phyloP scores from a whole-genome alignment of 2,797 vertebrate genomes.

The Amblyopsis hoosieri region DNA sequence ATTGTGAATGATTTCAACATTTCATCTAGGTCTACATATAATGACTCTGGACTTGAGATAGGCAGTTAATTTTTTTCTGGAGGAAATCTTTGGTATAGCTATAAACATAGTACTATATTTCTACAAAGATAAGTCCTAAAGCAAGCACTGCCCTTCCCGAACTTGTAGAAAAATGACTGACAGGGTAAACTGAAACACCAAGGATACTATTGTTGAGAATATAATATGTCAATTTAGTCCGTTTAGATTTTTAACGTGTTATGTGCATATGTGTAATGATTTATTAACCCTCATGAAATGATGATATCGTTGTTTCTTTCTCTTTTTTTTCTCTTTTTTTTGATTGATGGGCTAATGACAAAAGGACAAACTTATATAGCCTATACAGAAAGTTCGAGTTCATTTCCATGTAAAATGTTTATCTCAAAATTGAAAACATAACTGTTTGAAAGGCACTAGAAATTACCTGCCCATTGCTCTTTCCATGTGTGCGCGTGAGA shows the following conservation, averaged over 20 bases:
- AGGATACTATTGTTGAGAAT: constrained; percentile 38
- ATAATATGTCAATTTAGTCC: constrained; percentile 39
- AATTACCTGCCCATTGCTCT: constrained; percentile 94
- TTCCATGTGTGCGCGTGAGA: constrained; percentile 92
- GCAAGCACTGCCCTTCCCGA: constrained; percentile 34
- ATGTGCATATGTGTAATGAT: background rate
- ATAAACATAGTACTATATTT: constrained; percentile 26
- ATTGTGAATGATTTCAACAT: background rate
- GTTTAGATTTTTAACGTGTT: background rate
- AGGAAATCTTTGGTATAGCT: constrained; percentile 10
- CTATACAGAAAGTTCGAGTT: background rate
- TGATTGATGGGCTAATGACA: too few species aligned
- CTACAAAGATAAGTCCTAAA: constrained; percentile 36
- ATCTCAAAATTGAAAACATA: background rate
- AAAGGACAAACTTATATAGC: too few species aligned
- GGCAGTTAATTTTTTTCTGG: too few species aligned
- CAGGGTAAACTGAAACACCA: constrained; percentile 60
- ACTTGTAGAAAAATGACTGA: constrained; percentile 49
- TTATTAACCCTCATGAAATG: background rate
- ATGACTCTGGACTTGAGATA: constrained; percentile 19
- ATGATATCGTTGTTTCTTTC: background rate
- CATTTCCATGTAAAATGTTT: background rate
- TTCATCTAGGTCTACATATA: background rate
- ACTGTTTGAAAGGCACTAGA: background rate
- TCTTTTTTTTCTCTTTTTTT: too few species aligned